These are phyloP conservation scores for Pteria penguin DNA, from an alignment of 2,888 invertebrate species.

Conservation along the genomic window DNA sequence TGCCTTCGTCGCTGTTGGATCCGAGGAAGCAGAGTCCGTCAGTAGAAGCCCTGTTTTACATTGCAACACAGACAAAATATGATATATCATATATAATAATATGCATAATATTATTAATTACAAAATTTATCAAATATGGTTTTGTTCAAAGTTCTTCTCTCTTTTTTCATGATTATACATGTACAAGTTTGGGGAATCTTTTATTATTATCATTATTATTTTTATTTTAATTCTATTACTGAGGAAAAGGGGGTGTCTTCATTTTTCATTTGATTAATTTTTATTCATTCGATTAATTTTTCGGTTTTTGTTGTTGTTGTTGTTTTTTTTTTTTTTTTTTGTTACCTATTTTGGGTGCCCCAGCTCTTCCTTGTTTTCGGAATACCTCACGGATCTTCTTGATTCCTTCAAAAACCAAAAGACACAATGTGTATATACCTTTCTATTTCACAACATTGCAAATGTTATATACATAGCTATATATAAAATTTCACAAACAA, in stretches of 20 bases:
- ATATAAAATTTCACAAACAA: background rate
- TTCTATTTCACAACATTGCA: too few relatives aligned
- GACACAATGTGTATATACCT: too few relatives aligned
- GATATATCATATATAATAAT: background rate
- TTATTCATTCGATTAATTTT: background rate
- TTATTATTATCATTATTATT: too few relatives aligned
- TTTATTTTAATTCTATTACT: background rate
- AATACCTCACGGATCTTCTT: constrained; percentile 57
- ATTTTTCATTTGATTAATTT: too few relatives aligned
- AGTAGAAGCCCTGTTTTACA: constrained; percentile 53
- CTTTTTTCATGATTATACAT: too few relatives aligned
- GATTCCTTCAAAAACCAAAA: constrained; percentile 49
- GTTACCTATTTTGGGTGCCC: constrained; percentile 47
- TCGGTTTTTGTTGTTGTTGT: background rate
- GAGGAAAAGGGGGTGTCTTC: background rate
- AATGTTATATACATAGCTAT: too few relatives aligned
- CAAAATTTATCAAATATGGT: too few relatives aligned
- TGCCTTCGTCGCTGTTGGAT: constrained; percentile 57
- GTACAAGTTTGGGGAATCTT: too few relatives aligned
- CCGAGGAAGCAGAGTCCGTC: constrained; percentile 66
- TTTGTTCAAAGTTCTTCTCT: too few relatives aligned
- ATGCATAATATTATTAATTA: background rate
- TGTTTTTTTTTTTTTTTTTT: background rate
- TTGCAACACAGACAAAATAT: background rate
- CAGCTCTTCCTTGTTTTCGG: constrained; percentile 50